Evolutionary conservation across 2,113 vertebrate genomes (phyloP), one percentile per base, ranked within the genome.

Genomic region (Myrmecobius fasciatus): DNA sequence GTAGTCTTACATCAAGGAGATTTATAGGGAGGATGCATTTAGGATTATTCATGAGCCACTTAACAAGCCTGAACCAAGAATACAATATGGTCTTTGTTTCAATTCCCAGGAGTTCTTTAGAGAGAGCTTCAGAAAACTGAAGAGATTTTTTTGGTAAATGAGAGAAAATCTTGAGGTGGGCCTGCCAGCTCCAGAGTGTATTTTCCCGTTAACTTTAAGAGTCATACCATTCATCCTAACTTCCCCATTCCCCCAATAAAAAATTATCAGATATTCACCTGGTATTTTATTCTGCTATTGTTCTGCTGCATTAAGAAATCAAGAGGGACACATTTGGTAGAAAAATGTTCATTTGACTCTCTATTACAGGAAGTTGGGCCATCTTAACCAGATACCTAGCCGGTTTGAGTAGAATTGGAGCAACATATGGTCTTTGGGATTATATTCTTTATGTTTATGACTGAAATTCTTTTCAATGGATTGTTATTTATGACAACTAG

Each of bases 401-500:
- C 97, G 97, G 95, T 98, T 98, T 98, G 97, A 97, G 97, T 96
- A 98, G 97, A 98, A 98, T 98, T 97, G 97, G 98, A 97, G 94
- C 96, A 97, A 97, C 97, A 97, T 98, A 98, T 98, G 97, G 1
- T 60, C 95, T 98, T 98, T 98, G 96, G 94, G 97, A 96, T 98
- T 97, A 98, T 96, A 95, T 98, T 98, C 97, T 98, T 99, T 98
- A 98, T 98, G 98, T 98, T 98, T 98, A 98, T 98, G 97, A 98
- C 97, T 96, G 96, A 97, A 97, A 97, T 98, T 98, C 98, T 98
- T 98, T 97, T 95, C 97, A 96, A 91, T 94, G 95, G 93, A 91
- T 97, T 95, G 92, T 98, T 98, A 98, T 99, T 98, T 98, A 98
- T 98, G 98, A 97, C 95, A 98, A 98, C 67, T 96, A 98, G 96